Evolutionary conservation across 2,797 vertebrate species (phyloP).

Genomic region (Vultur gryphus): DNA sequence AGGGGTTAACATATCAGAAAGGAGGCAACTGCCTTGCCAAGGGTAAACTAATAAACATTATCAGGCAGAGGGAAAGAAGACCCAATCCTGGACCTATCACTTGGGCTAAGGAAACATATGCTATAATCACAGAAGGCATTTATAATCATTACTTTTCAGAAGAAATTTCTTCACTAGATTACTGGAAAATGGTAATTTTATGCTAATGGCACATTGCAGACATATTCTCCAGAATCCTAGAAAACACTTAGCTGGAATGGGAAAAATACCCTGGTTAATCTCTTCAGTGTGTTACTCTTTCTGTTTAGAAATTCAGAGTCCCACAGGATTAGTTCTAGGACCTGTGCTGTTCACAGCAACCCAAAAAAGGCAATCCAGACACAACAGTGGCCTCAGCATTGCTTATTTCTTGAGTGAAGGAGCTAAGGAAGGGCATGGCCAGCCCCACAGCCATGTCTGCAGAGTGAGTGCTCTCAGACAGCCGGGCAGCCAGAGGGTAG

Average conservation of each 20-base stretch:
- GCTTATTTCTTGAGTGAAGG: not conserved
- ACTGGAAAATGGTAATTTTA: not conserved
- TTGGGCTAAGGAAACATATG: not conserved
- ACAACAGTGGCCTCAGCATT: not conserved
- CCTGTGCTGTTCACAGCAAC: not conserved
- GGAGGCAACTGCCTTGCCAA: not conserved
- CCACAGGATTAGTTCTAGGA: not conserved
- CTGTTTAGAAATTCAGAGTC: not conserved
- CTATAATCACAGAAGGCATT: not conserved
- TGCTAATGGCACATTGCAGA: not conserved
- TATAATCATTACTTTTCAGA: not conserved
- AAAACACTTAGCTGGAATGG: not conserved
- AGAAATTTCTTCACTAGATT: not conserved
- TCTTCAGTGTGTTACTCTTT: not conserved
- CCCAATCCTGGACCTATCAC: not conserved
- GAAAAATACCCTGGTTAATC: not conserved
- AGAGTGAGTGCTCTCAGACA: not conserved
- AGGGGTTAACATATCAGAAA: not conserved
- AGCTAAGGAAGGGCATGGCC: not conserved
- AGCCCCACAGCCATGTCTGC: not conserved
- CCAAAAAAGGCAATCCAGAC: not conserved
- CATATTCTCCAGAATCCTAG: constrained; percentile 10
- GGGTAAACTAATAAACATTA: not conserved
- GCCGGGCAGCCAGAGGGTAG: not conserved
- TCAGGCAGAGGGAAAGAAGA: not conserved